phyloP scores from a whole-genome alignment of 2,888 invertebrate species.

The Muscina levida region DNA sequence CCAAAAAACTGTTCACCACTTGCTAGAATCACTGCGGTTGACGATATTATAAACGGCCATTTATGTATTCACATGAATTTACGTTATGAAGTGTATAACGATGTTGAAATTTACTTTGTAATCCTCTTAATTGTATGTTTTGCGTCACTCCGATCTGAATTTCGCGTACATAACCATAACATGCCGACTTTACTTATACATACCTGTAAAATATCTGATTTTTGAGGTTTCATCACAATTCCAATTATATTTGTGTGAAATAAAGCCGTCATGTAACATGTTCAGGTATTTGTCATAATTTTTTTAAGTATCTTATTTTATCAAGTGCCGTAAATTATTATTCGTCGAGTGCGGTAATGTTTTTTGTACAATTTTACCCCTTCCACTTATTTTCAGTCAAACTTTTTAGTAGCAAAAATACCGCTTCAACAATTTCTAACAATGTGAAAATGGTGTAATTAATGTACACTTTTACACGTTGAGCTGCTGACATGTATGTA shows the following conservation, averaged over 20 bases:
- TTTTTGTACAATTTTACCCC: no score
- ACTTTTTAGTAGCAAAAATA: slow-evolving; percentile 23
- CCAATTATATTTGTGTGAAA: slow-evolving; percentile 1
- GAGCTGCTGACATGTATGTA: background rate
- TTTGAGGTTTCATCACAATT: slow-evolving; percentile 9
- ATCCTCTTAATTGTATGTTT: slow-evolving; percentile 6
- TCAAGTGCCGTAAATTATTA: slow-evolving; percentile 47
- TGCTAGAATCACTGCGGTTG: no score
- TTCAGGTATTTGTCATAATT: slow-evolving; percentile 44
- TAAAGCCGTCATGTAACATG: slow-evolving; percentile 38
- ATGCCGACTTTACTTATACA: no score
- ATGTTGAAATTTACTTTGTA: background rate
- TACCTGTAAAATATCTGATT: no score
- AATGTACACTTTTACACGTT: background rate
- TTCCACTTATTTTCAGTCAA: background rate
- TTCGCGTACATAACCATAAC: no score
- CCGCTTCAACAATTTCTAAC: slow-evolving; percentile 32
- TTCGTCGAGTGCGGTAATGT: no score
- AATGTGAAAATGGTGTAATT: slow-evolving; percentile 29
- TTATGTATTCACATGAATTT: no score
- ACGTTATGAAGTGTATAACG: no score
- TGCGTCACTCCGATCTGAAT: no score
- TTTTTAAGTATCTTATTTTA: slow-evolving; percentile 41
- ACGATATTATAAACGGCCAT: no score
- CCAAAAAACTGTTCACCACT: no score